Conservation (phyloP, 53 echinoderm and acorn worm species). For the Apostichopus leukothele region DNA sequence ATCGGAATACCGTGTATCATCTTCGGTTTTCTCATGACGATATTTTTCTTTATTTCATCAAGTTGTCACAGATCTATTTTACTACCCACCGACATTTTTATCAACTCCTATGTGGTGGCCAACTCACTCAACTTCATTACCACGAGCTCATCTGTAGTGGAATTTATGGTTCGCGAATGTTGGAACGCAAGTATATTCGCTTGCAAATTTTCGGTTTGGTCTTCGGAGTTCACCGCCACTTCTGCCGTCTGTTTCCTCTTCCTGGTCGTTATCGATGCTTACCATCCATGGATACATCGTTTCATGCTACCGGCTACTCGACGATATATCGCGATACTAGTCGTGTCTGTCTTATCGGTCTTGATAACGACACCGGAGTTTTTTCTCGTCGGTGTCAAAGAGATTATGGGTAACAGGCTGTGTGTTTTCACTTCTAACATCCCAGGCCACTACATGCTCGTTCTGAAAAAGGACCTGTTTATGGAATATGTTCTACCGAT, state of each 20-base stretch:
- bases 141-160: background rate
- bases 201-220: constrained; percentile 20
- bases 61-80: background rate
- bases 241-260: background rate
- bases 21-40: background rate
- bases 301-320: background rate
- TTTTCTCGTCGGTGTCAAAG: constrained; percentile 26
- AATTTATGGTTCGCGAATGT: constrained; percentile 9
- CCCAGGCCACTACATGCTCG: background rate
- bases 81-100: background rate
- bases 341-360: background rate
- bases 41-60: background rate
- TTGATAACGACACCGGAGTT: constrained; percentile 1
- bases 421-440: background rate
- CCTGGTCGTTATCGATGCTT: background rate
- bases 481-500: constrained; percentile 16
- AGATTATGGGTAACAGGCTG: background rate
- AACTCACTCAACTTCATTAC: constrained; percentile 10
- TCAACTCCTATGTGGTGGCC: background rate
- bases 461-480: constrained; percentile 12
- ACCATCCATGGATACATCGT: background rate
- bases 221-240: constrained; percentile 7
- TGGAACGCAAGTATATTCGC: constrained; percentile 24
- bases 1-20: constrained; percentile 24
- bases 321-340: background rate